Evolutionary conservation across 2,113 vertebrate genomes (phyloP), one percentile per base, ranked within the genome.

Genomic region (Chionis minor): DNA sequence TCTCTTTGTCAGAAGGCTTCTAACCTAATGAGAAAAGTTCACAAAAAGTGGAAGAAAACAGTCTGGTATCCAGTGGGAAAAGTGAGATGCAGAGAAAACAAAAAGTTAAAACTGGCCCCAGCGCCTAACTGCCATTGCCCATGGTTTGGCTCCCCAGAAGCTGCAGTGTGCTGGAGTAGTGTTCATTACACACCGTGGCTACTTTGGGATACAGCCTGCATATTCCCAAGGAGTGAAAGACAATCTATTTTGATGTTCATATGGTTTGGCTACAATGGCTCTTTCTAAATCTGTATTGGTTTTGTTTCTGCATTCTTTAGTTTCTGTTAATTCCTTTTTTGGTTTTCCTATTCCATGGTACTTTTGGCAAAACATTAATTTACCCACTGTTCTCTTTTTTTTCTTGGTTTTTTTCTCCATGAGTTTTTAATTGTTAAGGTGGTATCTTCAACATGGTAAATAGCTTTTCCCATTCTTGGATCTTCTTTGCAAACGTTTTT

Each of bases 21-120:
- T 14, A 49, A 71, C 9, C 12, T 90, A 83, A 88, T 62, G 51
- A 87, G 70, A 93, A 94, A 94, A 85, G 87, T 72, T 88, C 90
- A 96, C n/a, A 72, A 79, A 56, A 91, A 87, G 66, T 79, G 74
- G 62, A 94, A 87, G 92, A 88, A 86, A 97, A 72, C 65, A 74
- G 7, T 56, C 22, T 77, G n/a, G 45, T 70, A 58, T n/a, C 54
- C 63, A 80, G 44, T 28, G 14, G 35, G 20, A 42, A 89, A 89
- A 81, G 17, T 56, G 54, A 96, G 35, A 84, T 52, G 27, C 22
- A 95, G 35, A 84, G 54, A 90, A 96, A 92, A 78, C 11, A 65
- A 54, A 49, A 90, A 73, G 35, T 12, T 17, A 52, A 66, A 79
- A 26, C 15, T 61, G 27, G 52, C 81, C 30, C 23, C 21, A 32